A percentile compares a stretch with the other conserved stretches of the same genome.
phyloP scores from a whole-genome alignment of 2,888 invertebrate species.

The Oasisia sp. region DNA sequence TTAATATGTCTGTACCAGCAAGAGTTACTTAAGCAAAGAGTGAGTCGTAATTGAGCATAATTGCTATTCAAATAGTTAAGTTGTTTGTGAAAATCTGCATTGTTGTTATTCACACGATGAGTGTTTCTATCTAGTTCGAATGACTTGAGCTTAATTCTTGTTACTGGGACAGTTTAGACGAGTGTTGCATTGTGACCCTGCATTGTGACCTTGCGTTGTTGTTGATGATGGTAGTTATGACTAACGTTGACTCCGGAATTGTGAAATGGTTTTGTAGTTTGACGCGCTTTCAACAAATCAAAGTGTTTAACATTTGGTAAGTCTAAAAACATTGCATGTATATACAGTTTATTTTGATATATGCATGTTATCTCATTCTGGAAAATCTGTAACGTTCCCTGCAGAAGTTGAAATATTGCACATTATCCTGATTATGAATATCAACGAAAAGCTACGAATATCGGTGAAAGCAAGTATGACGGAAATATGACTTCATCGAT shows the following conservation, averaged over 20 bases:
- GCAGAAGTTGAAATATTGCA: neutral
- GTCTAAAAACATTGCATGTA: neutral
- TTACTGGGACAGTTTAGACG: neutral
- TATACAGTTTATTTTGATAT: neutral
- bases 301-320: neutral
- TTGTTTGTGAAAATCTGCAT: neutral
- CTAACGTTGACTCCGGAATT: neutral
- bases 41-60: neutral
- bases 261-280: neutral
- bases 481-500: neutral
- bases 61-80: neutral
- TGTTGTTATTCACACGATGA: neutral
- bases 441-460: neutral
- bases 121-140: neutral
- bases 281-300: neutral
- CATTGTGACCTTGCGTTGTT: neutral
- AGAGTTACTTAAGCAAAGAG: neutral
- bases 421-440: neutral
- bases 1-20: neutral
- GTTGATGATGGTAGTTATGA: neutral
- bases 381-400: neutral
- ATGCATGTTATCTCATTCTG: neutral
- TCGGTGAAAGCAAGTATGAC: neutral
- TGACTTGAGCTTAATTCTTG: neutral
- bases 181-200: neutral